phyloP scores from a whole-genome alignment of 1,140 invertebrate genomes.

The Drosophila carrolli region DNA sequence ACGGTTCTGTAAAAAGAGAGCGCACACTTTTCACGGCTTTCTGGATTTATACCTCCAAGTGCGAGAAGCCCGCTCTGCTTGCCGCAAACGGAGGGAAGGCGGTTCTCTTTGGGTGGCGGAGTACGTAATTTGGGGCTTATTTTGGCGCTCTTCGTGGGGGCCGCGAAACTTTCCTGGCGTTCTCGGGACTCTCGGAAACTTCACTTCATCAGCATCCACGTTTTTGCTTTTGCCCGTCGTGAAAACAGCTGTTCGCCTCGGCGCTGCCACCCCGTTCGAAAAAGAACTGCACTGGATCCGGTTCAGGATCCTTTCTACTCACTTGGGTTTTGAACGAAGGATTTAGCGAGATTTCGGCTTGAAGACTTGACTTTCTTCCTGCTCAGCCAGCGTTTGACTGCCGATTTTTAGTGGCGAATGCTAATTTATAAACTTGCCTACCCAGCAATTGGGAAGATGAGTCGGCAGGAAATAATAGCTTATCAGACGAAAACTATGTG shows the following conservation, averaged over 20 bases:
- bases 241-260: slow-evolving; percentile 44
- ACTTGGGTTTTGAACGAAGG: slow-evolving; percentile 20
- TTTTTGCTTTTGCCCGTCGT: slow-evolving; percentile 33
- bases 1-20: slow-evolving; percentile 72
- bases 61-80: neutral
- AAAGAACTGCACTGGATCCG: neutral
- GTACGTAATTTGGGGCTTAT: slow-evolving; percentile 29
- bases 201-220: slow-evolving; percentile 40
- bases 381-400: slow-evolving; percentile 35
- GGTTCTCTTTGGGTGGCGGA: slow-evolving; percentile 3
- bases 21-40: slow-evolving; percentile 40
- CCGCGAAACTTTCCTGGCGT: slow-evolving; percentile 37
- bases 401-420: slow-evolving; percentile 9
- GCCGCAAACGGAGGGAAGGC: neutral
- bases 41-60: slow-evolving; percentile 56
- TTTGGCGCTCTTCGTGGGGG: slow-evolving; percentile 33
- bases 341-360: neutral
- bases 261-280: slow-evolving; percentile 42
- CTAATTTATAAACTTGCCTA: slow-evolving; percentile 56
- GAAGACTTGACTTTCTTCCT: slow-evolving; percentile 28
- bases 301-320: slow-evolving; percentile 26
- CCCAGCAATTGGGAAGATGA: slow-evolving; percentile 40
- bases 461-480: slow-evolving; percentile 40
- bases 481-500: slow-evolving; percentile 54
- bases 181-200: slow-evolving; percentile 15